Conservation (phyloP, 2,888 invertebrate species). For the Drosophila yooni region DNA sequence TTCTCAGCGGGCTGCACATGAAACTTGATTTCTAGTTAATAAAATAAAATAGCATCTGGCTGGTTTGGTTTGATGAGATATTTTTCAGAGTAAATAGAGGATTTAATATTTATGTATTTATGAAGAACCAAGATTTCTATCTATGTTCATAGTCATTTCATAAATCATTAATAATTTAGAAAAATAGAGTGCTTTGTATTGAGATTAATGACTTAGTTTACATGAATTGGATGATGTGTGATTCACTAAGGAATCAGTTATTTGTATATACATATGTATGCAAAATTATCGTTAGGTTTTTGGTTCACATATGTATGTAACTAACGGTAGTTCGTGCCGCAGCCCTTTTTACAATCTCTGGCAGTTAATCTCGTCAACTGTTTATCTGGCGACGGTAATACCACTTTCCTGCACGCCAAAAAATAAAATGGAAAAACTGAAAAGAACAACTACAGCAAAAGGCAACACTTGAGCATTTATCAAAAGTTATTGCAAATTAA, state of each 20-base stretch:
- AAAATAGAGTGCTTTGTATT: neutral
- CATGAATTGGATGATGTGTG: neutral
- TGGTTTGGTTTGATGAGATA: slow-evolving; percentile 7
- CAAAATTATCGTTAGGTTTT: slow-evolving; percentile 8
- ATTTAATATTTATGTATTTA: neutral
- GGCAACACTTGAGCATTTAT: slow-evolving; percentile 74
- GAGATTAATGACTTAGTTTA: neutral
- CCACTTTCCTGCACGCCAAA: slow-evolving; percentile 46
- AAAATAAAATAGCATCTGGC: slow-evolving; percentile 63
- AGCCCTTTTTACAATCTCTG: slow-evolving; percentile 34
- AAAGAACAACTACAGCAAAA: slow-evolving; percentile 11
- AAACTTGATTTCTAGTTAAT: slow-evolving; percentile 70
- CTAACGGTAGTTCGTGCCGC: slow-evolving; percentile 46
- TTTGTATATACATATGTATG: neutral
- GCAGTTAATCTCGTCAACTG: slow-evolving; percentile 74
- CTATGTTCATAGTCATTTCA: neutral
- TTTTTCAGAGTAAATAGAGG: slow-evolving; percentile 15
- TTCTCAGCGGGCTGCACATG: slow-evolving; percentile 42
- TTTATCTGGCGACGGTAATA: slow-evolving; percentile 67
- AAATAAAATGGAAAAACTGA: slow-evolving; percentile 11
- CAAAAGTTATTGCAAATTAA: slow-evolving; percentile 82
- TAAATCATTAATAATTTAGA: neutral
- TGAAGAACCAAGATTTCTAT: neutral
- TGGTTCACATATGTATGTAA: slow-evolving; percentile 3
- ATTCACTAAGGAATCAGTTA: neutral